Percentiles rank a stretch among this genome's conserved stretches.
Conservation (phyloP, 1,140 invertebrate species). For the Danaus plexippus region DNA sequence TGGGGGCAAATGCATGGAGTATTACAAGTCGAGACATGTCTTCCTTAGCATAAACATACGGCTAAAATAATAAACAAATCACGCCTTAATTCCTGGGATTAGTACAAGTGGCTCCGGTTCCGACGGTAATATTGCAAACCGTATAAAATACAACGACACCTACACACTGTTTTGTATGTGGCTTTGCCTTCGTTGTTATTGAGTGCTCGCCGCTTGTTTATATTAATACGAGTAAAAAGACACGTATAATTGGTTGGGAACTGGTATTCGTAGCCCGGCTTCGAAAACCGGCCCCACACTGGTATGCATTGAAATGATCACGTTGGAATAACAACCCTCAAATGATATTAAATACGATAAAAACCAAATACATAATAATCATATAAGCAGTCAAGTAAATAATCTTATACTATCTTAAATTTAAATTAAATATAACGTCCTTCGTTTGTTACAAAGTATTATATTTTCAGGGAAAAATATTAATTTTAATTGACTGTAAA, state of each 20-base stretch:
- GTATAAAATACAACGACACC: constrained; percentile 16
- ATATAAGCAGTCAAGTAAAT: too few species aligned
- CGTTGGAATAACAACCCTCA: too few species aligned
- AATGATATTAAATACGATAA: too few species aligned
- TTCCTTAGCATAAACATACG: constrained; percentile 16
- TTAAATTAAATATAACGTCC: too few species aligned
- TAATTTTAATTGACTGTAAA: too few species aligned
- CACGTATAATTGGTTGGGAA: constrained; percentile 44
- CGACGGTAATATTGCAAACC: constrained; percentile 14
- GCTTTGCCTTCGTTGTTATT: constrained; percentile 25
- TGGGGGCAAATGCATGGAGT: constrained; percentile 16
- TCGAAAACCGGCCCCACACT: constrained; percentile 34
- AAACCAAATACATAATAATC: too few species aligned
- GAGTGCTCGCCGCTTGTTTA: constrained; percentile 43
- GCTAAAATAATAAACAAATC: constrained; percentile 20
- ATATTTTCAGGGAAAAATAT: too few species aligned
- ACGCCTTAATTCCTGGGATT: constrained; percentile 18
- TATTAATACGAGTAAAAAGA: constrained; percentile 36
- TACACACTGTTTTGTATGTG: constrained; percentile 23
- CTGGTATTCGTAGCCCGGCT: constrained; percentile 33
- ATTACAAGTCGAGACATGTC: constrained; percentile 25
- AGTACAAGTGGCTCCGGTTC: constrained; percentile 8
- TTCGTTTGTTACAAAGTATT: too few species aligned
- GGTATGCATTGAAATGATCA: constrained; percentile 19
- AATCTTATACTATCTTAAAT: too few species aligned